Percentiles rank a stretch among this genome's conserved stretches.
Evolutionary conservation across 1,140 invertebrate species (phyloP).

Genomic region (Aradophagus sp.): DNA sequence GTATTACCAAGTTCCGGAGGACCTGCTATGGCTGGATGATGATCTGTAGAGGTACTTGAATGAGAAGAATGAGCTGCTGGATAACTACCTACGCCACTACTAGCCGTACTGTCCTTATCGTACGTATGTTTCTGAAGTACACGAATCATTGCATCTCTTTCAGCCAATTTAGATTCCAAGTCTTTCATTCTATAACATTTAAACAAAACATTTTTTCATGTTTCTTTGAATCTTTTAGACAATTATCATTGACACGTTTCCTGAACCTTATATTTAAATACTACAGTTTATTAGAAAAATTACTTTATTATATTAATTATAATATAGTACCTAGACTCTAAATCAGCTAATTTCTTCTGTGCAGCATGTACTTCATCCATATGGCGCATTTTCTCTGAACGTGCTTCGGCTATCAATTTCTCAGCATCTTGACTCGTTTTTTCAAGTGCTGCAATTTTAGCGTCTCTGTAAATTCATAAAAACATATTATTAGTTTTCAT

Average conservation of each 20-base stretch:
- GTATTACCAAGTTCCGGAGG: conserved; percentile 71
- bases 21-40: conserved; percentile 67
- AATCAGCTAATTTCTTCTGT: conserved; percentile 87
- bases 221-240: too few relatives aligned
- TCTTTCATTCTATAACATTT: conserved; percentile 82
- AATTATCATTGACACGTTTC: too few relatives aligned
- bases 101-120: conserved; percentile 79
- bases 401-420: conserved; percentile 88
- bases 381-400: conserved; percentile 89
- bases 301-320: too few relatives aligned
- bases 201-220: conserved; percentile 48
- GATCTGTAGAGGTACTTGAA: conserved; percentile 73
- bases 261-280: too few relatives aligned
- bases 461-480: conserved; percentile 78
- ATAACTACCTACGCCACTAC: conserved; percentile 73
- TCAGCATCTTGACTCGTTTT: conserved; percentile 91
- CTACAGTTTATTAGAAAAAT: too few relatives aligned
- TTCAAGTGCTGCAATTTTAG: conserved; percentile 89
- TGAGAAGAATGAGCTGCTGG: conserved; percentile 72
- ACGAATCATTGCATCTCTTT: conserved; percentile 92
- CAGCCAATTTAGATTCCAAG: conserved; percentile 89
- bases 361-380: conserved; percentile 90
- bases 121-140: conserved; percentile 88
- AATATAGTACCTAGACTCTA: conserved; percentile 87
- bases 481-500: too few relatives aligned